Percentiles rank a stretch among this genome's conserved stretches.
Evolutionary conservation across 2,797 vertebrate species (phyloP).

Genomic region (Enteromius radiatus): DNA sequence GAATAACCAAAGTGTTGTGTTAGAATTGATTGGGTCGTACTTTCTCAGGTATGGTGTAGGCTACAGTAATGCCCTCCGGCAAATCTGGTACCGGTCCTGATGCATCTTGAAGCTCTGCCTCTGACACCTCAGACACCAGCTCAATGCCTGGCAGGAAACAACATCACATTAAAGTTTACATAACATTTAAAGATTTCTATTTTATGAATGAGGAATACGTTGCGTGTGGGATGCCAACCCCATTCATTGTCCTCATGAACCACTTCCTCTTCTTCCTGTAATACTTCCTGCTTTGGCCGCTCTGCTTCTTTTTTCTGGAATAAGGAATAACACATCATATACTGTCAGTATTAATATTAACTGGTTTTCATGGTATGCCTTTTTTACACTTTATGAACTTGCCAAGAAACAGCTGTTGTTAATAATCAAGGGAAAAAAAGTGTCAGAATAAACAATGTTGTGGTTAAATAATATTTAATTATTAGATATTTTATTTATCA

Average conservation of each 20-base stretch:
- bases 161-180: background rate
- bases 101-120: slow-evolving; percentile 86
- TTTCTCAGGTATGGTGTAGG: slow-evolving; percentile 92
- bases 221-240: slow-evolving; percentile 78
- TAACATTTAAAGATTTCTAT: background rate
- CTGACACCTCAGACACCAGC: slow-evolving; percentile 90
- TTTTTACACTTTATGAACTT: too few relatives aligned
- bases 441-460: background rate
- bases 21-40: slow-evolving; percentile 67
- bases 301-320: slow-evolving; percentile 83
- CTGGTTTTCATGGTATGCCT: background rate
- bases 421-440: too few relatives aligned
- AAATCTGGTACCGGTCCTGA: slow-evolving; percentile 86
- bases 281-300: slow-evolving; percentile 79
- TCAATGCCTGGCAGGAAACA: slow-evolving; percentile 85
- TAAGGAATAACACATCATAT: background rate
- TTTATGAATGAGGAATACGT: background rate
- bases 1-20: background rate
- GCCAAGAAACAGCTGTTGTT: background rate
- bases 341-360: background rate
- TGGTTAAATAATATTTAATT: background rate
- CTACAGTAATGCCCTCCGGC: slow-evolving; percentile 92
- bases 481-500: background rate
- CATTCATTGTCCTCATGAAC: slow-evolving; percentile 95
- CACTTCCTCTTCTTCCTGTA: slow-evolving; percentile 80